phyloP scores from a whole-genome alignment of 2,113 vertebrate species.

The Corythornis cristatus region DNA sequence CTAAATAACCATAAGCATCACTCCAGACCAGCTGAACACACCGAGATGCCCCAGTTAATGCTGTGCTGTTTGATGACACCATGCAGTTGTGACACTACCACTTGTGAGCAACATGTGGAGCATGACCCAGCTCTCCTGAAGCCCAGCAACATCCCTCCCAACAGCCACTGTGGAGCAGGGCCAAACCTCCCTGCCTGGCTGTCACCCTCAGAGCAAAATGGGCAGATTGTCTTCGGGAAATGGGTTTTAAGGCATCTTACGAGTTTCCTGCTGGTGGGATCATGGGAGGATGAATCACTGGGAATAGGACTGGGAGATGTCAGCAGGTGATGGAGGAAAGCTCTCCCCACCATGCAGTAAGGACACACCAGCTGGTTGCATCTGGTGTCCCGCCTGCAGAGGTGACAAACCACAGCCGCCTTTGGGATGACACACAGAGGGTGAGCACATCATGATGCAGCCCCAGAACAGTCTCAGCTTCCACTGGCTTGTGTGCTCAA shows the following conservation, averaged over 20 bases:
- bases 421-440: not conserved
- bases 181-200: not conserved
- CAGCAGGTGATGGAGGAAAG: constrained; percentile 7
- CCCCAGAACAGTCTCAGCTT: not conserved
- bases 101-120: not conserved
- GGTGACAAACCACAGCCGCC: constrained; percentile 34
- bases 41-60: not conserved
- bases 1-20: not conserved
- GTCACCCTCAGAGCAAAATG: not conserved
- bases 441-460: rapidly evolving
- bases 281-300: not conserved
- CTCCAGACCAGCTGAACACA: not conserved
- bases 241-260: not conserved
- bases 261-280: not conserved
- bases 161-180: not conserved
- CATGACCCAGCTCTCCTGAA: not conserved
- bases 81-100: rapidly evolving
- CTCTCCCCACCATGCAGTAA: not conserved
- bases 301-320: not conserved
- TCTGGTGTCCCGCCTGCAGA: not conserved
- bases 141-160: not conserved
- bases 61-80: not conserved
- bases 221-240: not conserved
- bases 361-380: not conserved
- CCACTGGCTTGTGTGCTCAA: not conserved